Conservation (phyloP, 2,797 vertebrate species). For the Coranthus polyacanthus region DNA sequence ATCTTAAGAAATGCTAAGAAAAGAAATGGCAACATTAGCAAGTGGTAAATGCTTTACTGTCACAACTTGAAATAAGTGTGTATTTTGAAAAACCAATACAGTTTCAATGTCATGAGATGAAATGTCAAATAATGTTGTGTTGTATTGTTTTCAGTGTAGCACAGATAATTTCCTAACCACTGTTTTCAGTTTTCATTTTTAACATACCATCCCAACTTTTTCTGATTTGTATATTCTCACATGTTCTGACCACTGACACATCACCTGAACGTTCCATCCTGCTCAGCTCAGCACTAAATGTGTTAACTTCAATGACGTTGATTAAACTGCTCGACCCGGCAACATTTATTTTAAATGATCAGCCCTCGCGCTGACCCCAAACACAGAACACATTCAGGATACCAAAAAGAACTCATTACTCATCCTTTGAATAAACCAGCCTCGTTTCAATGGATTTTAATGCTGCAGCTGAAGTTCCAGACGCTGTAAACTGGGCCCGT, state of each 20-base stretch:
- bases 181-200: too few relatives aligned
- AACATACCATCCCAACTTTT: too few relatives aligned
- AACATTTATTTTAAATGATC: background rate
- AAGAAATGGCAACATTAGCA: too few relatives aligned
- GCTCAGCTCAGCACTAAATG: background rate
- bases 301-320: background rate
- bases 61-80: too few relatives aligned
- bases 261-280: background rate
- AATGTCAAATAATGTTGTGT: too few relatives aligned
- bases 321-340: background rate
- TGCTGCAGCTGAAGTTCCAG: slow-evolving; percentile 17
- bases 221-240: too few relatives aligned
- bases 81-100: too few relatives aligned
- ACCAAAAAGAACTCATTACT: slow-evolving; percentile 48
- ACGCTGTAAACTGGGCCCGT: slow-evolving; percentile 7
- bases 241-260: background rate
- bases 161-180: too few relatives aligned
- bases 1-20: too few relatives aligned
- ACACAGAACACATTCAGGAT: slow-evolving; percentile 31
- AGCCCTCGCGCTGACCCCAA: slow-evolving; percentile 20
- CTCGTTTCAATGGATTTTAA: slow-evolving; percentile 25
- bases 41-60: too few relatives aligned
- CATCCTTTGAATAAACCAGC: slow-evolving; percentile 47
- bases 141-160: too few relatives aligned
- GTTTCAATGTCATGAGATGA: too few relatives aligned